A percentile compares a stretch with the other conserved stretches of the same genome.
These are phyloP conservation scores for Denticeps clupeoides DNA, from an alignment of 2,797 vertebrate species.

Conservation along the genomic window DNA sequence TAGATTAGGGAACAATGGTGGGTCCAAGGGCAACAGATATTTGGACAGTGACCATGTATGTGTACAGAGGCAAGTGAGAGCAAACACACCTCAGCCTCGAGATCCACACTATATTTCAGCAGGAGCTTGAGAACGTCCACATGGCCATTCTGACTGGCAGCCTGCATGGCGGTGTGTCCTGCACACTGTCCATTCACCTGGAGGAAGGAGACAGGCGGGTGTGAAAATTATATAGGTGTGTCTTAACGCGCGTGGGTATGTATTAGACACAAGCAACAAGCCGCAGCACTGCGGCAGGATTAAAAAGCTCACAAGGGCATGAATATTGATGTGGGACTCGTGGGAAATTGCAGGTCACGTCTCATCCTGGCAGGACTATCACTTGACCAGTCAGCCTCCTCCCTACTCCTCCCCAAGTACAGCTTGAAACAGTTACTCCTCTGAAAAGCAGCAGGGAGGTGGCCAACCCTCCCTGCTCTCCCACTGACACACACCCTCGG, in stretches of 20 bases:
- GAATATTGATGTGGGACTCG: slow-evolving; percentile 61
- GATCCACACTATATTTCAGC: slow-evolving; percentile 93
- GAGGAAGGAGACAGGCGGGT: slow-evolving; percentile 14
- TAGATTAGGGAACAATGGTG: no score
- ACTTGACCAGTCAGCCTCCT: slow-evolving; percentile 46
- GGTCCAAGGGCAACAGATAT: no score
- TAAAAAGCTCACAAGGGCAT: slow-evolving; percentile 34
- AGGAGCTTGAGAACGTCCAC: slow-evolving; percentile 95
- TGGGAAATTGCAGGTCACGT: slow-evolving; percentile 58
- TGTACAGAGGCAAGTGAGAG: not conserved
- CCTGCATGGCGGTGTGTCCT: slow-evolving; percentile 98
- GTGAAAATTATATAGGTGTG: not conserved
- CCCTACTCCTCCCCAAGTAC: slow-evolving; percentile 35
- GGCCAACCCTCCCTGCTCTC: slow-evolving; percentile 41
- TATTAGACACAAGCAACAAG: slow-evolving; percentile 27
- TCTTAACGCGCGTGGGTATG: slow-evolving; percentile 1
- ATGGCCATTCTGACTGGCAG: slow-evolving; percentile 96
- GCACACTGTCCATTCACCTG: slow-evolving; percentile 97
- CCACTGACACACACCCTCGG: slow-evolving; percentile 25
- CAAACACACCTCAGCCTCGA: slow-evolving; percentile 85
- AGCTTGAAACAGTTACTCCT: slow-evolving; percentile 59
- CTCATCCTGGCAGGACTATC: slow-evolving; percentile 56
- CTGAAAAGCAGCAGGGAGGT: slow-evolving; percentile 56
- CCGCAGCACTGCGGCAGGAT: slow-evolving; percentile 57
- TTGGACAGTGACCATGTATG: no score